Conservation (phyloP, 1,140 invertebrate genomes). For the Penaeus indicus region DNA sequence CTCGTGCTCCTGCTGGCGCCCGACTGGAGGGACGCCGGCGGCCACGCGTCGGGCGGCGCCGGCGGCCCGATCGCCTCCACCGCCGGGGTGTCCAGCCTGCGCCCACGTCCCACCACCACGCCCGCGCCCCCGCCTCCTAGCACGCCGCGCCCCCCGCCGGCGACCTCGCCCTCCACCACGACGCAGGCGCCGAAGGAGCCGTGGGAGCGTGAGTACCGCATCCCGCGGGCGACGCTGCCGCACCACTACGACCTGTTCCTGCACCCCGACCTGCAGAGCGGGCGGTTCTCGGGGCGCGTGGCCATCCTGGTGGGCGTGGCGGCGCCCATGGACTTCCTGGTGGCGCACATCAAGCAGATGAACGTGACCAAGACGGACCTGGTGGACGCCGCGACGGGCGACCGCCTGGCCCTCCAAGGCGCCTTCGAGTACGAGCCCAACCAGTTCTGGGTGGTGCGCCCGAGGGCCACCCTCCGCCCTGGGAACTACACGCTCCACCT, state of each 20-base stretch:
- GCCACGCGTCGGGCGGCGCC: neutral
- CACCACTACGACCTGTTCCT: constrained; percentile 82
- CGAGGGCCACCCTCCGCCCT: constrained; percentile 72
- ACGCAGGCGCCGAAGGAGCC: constrained; percentile 67
- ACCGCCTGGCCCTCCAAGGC: constrained; percentile 67
- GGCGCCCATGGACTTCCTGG: constrained; percentile 69
- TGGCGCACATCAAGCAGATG: constrained; percentile 71
- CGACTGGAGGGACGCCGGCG: constrained; percentile 36
- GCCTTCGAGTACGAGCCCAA: constrained; percentile 74
- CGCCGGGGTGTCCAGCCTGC: neutral
- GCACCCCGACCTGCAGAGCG: constrained; percentile 79
- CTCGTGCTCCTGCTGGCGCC: constrained; percentile 57
- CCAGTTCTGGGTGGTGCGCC: constrained; percentile 79
- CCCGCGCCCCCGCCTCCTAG: neutral
- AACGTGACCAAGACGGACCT: constrained; percentile 69
- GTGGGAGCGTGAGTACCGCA: constrained; percentile 71
- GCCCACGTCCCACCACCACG: neutral
- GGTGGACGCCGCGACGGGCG: constrained; percentile 21
- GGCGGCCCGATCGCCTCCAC: neutral
- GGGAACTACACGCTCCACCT: constrained; percentile 78
- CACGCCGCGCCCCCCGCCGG: neutral
- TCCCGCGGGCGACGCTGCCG: constrained; percentile 80
- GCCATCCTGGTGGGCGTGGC: constrained; percentile 74
- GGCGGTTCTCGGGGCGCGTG: constrained; percentile 80
- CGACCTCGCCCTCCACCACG: neutral